Evolutionary conservation across 2,113 vertebrate genomes (phyloP).

Genomic region (Ctenodactylus gundi): DNA sequence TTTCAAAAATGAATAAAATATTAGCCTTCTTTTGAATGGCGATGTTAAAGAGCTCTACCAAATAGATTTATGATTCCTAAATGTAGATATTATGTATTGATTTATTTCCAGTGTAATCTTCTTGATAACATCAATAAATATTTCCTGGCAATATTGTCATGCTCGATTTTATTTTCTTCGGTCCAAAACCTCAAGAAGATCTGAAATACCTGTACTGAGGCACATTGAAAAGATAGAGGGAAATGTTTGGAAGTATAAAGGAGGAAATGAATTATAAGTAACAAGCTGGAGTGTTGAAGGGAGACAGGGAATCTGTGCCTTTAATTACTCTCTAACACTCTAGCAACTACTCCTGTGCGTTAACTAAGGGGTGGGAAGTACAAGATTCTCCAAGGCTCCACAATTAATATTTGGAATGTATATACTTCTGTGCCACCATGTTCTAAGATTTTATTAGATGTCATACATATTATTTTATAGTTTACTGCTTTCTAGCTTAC

Average conservation of each 20-base stretch:
- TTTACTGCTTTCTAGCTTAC: neutral
- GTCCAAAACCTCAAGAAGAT: neutral
- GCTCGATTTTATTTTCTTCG: constrained; percentile 12
- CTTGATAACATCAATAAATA: constrained; percentile 63
- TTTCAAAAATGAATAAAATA: constrained; percentile 76
- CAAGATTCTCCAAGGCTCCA: neutral
- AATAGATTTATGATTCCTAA: constrained; percentile 65
- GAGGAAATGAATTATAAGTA: neutral
- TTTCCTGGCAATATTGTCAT: constrained; percentile 43
- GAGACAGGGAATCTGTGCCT: neutral
- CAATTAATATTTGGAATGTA: neutral
- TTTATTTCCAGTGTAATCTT: constrained; percentile 63
- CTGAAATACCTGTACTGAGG: neutral
- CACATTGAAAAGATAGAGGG: neutral
- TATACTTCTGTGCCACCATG: neutral
- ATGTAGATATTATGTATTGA: constrained; percentile 65
- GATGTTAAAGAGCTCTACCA: constrained; percentile 65
- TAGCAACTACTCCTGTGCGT: neutral
- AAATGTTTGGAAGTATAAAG: neutral
- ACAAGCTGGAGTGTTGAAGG: neutral
- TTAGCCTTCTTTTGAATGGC: constrained; percentile 59
- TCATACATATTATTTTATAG: neutral
- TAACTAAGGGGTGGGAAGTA: neutral
- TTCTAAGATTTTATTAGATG: neutral
- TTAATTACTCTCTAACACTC: neutral